Conservation (phyloP, 2,113 vertebrate genomes). For the Notarius lentiginosus region DNA sequence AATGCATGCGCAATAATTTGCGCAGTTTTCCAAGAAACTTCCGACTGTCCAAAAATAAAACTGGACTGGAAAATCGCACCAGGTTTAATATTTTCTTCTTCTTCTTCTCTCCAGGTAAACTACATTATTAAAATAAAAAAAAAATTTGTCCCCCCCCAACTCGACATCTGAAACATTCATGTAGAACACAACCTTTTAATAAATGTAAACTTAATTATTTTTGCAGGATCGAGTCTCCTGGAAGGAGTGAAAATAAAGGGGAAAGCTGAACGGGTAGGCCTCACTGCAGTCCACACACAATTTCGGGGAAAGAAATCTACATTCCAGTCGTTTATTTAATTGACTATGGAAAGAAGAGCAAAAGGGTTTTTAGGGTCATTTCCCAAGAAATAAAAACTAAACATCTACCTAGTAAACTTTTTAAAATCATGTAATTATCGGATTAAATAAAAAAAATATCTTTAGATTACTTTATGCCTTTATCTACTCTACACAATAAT, state of each 20-base stretch:
- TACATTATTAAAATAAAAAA: not conserved
- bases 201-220: not conserved
- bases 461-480: no score
- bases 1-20: not conserved
- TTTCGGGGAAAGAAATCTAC: not conserved
- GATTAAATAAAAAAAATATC: no score
- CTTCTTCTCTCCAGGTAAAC: not conserved
- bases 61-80: no score
- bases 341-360: no score
- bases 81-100: no score
- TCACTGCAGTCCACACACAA: not conserved
- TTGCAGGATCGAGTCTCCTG: not conserved
- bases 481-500: no score
- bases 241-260: not conserved
- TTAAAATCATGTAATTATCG: no score
- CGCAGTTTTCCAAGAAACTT: not conserved
- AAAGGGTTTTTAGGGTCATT: no score
- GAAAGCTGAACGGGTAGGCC: not conserved
- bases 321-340: not conserved
- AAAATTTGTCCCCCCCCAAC: not conserved
- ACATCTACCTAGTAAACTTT: no score
- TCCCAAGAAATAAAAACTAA: no score
- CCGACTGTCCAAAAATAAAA: not conserved
- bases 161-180: not conserved
- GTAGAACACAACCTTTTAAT: not conserved